phyloP scores from a whole-genome alignment of 37 sponge, comb jelly and placozoan genomes.

The Halisarca cf. caerulea region DNA sequence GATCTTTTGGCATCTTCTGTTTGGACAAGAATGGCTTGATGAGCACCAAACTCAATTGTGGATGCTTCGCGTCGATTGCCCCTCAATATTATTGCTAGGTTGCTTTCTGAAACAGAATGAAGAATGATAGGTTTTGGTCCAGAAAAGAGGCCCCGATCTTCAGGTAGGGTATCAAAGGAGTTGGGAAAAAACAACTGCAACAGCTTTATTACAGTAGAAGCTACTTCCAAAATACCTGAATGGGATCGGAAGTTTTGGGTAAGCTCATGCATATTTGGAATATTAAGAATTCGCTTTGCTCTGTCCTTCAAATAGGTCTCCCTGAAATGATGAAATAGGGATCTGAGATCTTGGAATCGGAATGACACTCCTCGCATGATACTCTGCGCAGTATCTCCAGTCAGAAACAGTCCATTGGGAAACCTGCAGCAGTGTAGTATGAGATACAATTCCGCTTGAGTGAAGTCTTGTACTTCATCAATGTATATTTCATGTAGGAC shows the following conservation, averaged over 20 bases:
- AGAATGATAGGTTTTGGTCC: slow-evolving; percentile 70
- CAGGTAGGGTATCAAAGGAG: slow-evolving; percentile 72
- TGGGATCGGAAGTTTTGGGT: slow-evolving; percentile 78
- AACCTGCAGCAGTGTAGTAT: slow-evolving; percentile 43
- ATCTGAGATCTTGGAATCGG: slow-evolving; percentile 66
- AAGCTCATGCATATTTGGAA: slow-evolving; percentile 62
- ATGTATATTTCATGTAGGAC: slow-evolving; percentile 64
- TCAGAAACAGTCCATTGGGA: slow-evolving; percentile 72
- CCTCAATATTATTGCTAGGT: slow-evolving; percentile 74
- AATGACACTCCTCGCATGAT: slow-evolving; percentile 86
- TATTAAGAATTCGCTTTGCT: not conserved
- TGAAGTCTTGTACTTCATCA: slow-evolving; percentile 89
- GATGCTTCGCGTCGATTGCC: slow-evolving; percentile 69
- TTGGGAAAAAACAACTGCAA: slow-evolving; percentile 49
- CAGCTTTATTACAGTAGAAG: slow-evolving; percentile 67
- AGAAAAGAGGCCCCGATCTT: slow-evolving; percentile 50
- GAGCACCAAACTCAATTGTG: slow-evolving; percentile 83
- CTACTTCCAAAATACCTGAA: slow-evolving; percentile 65
- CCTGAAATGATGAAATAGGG: slow-evolving; percentile 57
- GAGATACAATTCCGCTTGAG: slow-evolving; percentile 78
- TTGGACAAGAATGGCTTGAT: slow-evolving; percentile 79
- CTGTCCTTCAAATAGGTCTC: not conserved
- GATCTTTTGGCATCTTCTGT: slow-evolving; percentile 59
- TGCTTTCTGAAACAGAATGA: slow-evolving; percentile 43
- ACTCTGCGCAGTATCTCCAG: slow-evolving; percentile 86